Evolutionary conservation across 1,140 invertebrate species (phyloP).

Genomic region (Archivesica marissinica): DNA sequence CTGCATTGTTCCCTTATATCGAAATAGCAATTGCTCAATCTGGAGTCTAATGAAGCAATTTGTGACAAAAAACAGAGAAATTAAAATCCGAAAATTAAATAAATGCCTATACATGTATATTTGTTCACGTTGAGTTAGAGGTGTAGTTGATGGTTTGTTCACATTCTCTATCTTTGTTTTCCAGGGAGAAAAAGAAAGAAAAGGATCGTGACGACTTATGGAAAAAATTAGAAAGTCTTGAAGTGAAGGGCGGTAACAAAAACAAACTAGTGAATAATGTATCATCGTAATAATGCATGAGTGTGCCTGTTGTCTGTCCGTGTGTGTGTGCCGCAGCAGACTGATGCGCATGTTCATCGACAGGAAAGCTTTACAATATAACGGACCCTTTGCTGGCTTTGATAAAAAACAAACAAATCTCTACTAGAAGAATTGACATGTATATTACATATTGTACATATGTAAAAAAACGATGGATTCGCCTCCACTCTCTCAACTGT

Average conservation of each 20-base stretch:
- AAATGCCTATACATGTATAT: too few relatives aligned
- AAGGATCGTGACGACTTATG: constrained; percentile 84
- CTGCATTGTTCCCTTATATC: too few relatives aligned
- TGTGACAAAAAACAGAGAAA: too few relatives aligned
- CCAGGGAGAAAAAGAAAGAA: constrained; percentile 84
- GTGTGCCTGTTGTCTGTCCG: constrained; percentile 36
- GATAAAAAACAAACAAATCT: constrained; percentile 6
- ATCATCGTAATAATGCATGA: constrained; percentile 32
- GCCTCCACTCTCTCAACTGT: neutral
- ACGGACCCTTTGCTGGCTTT: neutral
- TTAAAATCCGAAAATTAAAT: too few relatives aligned
- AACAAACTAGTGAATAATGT: constrained; percentile 66
- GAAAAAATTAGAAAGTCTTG: constrained; percentile 83
- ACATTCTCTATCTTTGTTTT: constrained; percentile 46
- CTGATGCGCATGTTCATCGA: constrained; percentile 11
- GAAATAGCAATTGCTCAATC: too few relatives aligned
- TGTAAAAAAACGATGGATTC: neutral
- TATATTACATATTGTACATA: constrained; percentile 43
- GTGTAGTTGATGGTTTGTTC: too few relatives aligned
- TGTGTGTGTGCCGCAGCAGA: constrained; percentile 21
- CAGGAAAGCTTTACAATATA: constrained; percentile 20
- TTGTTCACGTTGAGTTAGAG: too few relatives aligned
- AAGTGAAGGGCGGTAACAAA: constrained; percentile 79
- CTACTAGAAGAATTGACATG: neutral
- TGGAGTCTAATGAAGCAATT: too few relatives aligned